phyloP scores from a whole-genome alignment of 2,113 vertebrate species.

The Mola mola region DNA sequence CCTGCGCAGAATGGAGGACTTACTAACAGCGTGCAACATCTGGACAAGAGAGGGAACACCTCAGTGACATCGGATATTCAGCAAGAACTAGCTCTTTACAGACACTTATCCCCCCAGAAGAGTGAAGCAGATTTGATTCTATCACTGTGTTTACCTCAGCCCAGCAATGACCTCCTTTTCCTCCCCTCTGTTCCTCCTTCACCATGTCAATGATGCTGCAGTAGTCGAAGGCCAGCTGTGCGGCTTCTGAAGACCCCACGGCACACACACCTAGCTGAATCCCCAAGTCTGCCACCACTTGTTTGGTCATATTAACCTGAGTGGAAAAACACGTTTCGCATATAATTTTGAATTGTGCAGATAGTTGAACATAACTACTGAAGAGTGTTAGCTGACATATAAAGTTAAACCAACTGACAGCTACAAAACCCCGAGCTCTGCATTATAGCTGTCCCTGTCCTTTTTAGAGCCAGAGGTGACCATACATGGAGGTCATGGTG shows the following conservation, averaged over 20 bases:
- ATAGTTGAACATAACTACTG: too few species aligned
- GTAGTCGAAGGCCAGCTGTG: neutral
- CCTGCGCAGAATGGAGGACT: conserved; percentile 31
- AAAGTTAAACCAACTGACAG: too few species aligned
- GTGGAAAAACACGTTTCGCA: neutral
- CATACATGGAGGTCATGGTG: too few species aligned
- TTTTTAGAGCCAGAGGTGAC: too few species aligned
- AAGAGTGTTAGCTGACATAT: too few species aligned
- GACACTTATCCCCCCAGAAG: too few species aligned
- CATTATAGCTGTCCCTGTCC: too few species aligned
- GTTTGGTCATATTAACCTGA: neutral
- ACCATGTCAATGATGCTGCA: accelerated
- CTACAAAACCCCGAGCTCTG: too few species aligned
- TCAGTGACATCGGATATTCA: neutral
- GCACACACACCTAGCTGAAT: conserved; percentile 26
- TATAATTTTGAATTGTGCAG: too few species aligned
- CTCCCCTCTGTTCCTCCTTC: neutral
- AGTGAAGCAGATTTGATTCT: too few species aligned
- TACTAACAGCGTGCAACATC: conserved; percentile 36
- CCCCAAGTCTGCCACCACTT: conserved; percentile 8
- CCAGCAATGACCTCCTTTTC: neutral
- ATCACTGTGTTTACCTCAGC: conserved; percentile 41
- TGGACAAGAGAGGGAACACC: neutral
- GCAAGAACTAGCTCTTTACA: neutral
- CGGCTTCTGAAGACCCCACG: accelerated